Base-by-base conservation (phyloP, 2,888 invertebrate genomes). In the Andrena chrysosceles region DNA sequence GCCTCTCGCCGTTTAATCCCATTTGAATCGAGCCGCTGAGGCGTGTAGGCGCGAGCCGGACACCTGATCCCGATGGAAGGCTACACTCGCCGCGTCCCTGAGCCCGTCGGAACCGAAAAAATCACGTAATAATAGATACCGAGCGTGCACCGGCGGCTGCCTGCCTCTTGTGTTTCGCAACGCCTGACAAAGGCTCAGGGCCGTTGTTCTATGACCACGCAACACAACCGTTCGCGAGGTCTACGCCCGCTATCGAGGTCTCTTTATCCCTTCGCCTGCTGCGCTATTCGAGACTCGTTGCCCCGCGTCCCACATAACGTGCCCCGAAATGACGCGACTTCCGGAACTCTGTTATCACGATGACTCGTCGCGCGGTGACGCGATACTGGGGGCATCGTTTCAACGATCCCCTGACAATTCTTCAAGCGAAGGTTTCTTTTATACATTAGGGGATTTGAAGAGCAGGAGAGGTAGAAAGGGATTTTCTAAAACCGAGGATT, bases 221-320 rank as follows among this genome's bases (percentile, higher is more conserved):
- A 56, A 73, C 69, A 68, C 63, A 81, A 73, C 71, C 83, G 67
- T 67, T 70, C 70, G 69, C 75, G 88, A 84, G 89, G 88, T 89
- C 90, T 90, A 89, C 85, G 88, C 67, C 90, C 89, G 87, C 85
- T 77, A 88, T 89, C 85, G 87, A 86, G 88, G 87, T 77, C 89
- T 81, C 85, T 73, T 69, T 66, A 73, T 84, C 80, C 72, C 72
- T 76, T 75, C 73, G 64, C 66, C 48, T 59, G 74, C 68, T 54
- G 54, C 66, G 66, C 68, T 79, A 63, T 67, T 84, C 66, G 69
- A 63, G 54, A 35, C 71, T 72, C 80, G 42, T 31, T 59, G 75
- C 29, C 66, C 49, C 4, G n/a, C 54, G 52, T n/a, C 52, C 60
- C 70, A 71, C 72, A 63, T 73, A 16, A 35, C 26, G n/a, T 7